Conservation (phyloP, 2,113 vertebrate species). For the Oryzias woworae region DNA sequence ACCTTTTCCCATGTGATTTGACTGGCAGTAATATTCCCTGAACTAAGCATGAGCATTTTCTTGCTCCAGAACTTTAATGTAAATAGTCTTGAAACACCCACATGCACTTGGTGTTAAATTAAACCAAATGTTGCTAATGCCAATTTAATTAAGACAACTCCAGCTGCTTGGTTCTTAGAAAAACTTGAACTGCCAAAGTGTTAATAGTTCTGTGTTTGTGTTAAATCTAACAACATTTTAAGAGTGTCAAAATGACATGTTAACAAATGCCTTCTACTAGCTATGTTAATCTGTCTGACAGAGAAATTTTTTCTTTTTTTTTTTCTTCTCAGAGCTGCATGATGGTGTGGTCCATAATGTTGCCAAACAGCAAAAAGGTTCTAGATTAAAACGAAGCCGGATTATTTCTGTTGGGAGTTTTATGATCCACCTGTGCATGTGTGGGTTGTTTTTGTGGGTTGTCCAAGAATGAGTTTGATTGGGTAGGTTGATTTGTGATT, state of each 20-base stretch:
- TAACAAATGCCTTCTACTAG: slow-evolving; percentile 45
- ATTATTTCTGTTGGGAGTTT: too few species aligned
- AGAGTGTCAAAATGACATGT: slow-evolving; percentile 59
- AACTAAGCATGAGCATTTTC: slow-evolving; percentile 62
- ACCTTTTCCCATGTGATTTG: slow-evolving; percentile 48
- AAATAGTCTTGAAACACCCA: slow-evolving; percentile 67
- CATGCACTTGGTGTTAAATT: slow-evolving; percentile 54
- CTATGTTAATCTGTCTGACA: slow-evolving; percentile 63
- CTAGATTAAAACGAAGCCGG: too few species aligned
- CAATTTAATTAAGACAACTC: slow-evolving; percentile 78
- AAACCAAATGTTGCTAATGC: slow-evolving; percentile 71
- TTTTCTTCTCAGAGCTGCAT: too few species aligned
- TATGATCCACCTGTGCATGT: too few species aligned
- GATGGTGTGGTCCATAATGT: too few species aligned
- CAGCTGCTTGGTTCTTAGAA: slow-evolving; percentile 68
- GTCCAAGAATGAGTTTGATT: too few species aligned
- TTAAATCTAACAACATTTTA: slow-evolving; percentile 56
- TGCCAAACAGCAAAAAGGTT: too few species aligned
- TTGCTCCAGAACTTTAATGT: slow-evolving; percentile 61
- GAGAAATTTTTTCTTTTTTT: slow-evolving; percentile 28
- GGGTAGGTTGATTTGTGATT: too few species aligned
- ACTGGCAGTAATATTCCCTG: slow-evolving; percentile 62
- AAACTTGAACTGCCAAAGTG: slow-evolving; percentile 42
- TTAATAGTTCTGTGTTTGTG: slow-evolving; percentile 47
- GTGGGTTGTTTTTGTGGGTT: too few species aligned